phyloP scores from a whole-genome alignment of 2,113 vertebrate genomes.

The Peromyscus maniculatus region DNA sequence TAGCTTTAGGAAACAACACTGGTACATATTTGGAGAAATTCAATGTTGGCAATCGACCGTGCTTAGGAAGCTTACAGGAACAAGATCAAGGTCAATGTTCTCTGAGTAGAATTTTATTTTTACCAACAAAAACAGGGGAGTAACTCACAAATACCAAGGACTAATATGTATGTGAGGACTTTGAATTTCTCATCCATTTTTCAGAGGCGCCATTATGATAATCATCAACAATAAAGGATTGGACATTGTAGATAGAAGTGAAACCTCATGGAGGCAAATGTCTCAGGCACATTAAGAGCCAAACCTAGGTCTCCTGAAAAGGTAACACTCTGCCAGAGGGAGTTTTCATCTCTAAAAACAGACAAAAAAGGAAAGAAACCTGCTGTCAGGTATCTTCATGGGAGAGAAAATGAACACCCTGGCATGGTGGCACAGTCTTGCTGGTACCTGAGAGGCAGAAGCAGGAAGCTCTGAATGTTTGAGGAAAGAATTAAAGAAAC shows the following conservation, averaged over 20 bases:
- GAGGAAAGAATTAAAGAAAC: neutral
- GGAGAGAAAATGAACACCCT: neutral
- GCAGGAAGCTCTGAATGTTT: neutral
- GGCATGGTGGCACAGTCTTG: neutral
- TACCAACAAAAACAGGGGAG: neutral
- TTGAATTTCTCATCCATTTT: neutral
- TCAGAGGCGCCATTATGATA: neutral
- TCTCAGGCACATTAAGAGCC: neutral
- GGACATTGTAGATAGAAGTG: neutral
- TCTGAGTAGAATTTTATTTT: neutral
- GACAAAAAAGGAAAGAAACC: neutral
- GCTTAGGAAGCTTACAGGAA: neutral
- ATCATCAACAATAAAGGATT: neutral
- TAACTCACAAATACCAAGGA: neutral
- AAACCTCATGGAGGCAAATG: neutral
- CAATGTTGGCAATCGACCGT: neutral
- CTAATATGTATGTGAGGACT: neutral
- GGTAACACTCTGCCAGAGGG: neutral
- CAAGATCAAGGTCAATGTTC: neutral
- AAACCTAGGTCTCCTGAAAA: neutral
- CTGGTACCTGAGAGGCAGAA: neutral
- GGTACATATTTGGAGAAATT: neutral
- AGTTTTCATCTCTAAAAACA: slow-evolving; percentile 2
- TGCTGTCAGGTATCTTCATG: neutral
- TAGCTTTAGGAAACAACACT: neutral